phyloP scores from a whole-genome alignment of 2,888 invertebrate genomes.

The Oxytorus armatus region DNA sequence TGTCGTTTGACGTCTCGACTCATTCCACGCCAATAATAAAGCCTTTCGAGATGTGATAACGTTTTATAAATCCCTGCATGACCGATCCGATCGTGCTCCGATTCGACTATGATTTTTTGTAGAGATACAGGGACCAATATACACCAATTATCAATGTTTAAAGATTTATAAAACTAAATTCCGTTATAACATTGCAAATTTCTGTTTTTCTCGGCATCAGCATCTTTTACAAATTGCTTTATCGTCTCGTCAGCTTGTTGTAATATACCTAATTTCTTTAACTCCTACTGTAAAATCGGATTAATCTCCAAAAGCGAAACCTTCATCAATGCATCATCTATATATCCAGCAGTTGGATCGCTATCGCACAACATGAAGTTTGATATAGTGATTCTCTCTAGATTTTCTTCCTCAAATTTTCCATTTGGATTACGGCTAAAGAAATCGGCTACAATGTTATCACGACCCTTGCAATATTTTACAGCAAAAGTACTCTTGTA shows the following conservation, averaged over 20 bases:
- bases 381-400: constrained; percentile 7
- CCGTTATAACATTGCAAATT: constrained; percentile 27
- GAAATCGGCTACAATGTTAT: constrained; percentile 69
- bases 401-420: constrained; percentile 3
- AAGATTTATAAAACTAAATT: constrained; percentile 24
- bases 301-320: constrained; percentile 5
- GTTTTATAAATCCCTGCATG: constrained; percentile 57
- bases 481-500: constrained; percentile 23
- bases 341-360: neutral
- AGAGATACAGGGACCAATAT: constrained; percentile 13
- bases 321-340: constrained; percentile 21
- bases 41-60: constrained; percentile 16
- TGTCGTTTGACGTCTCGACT: constrained; percentile 9
- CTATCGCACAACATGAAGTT: neutral
- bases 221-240: neutral
- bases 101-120: neutral
- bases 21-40: constrained; percentile 45
- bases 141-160: neutral
- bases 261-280: neutral
- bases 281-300: neutral
- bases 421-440: constrained; percentile 38
- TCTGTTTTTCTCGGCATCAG: neutral
- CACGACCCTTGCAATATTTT: constrained; percentile 62
- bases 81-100: constrained; percentile 53
- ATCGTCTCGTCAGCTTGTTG: neutral